Conservation (phyloP, 2,888 invertebrate species). For the Thecophora atra region DNA sequence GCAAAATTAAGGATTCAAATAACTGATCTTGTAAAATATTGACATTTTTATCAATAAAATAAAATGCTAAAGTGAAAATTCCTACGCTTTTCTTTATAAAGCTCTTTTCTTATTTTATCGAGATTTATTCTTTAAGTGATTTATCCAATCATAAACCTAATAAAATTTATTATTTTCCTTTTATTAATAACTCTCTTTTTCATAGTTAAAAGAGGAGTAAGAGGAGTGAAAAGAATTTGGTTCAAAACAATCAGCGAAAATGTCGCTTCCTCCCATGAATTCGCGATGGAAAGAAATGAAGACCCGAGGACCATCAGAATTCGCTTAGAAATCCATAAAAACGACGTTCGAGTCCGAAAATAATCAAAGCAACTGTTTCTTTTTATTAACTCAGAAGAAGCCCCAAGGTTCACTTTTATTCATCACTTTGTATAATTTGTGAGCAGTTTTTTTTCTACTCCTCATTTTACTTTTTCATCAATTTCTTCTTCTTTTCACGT, state of each 20-base stretch:
- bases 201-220: too few species aligned
- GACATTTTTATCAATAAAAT: background rate
- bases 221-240: too few species aligned
- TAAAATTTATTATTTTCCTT: too few species aligned
- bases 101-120: too few species aligned
- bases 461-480: background rate
- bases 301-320: background rate
- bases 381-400: background rate
- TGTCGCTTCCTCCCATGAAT: background rate
- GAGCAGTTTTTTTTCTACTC: background rate
- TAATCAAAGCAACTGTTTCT: background rate
- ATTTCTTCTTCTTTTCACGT: background rate
- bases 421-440: background rate
- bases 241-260: too few species aligned
- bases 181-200: too few species aligned
- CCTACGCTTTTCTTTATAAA: too few species aligned
- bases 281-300: background rate
- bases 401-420: background rate
- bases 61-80: background rate
- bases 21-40: background rate
- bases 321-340: background rate
- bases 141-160: too few species aligned
- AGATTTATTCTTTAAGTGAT: too few species aligned
- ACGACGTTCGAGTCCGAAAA: background rate
- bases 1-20: background rate